Percentiles rank a stretch among this genome's conserved stretches.
These are phyloP conservation scores for Gasterosteus aculeatus DNA, from an alignment of 2,113 vertebrate genomes.

Conservation along the genomic window DNA sequence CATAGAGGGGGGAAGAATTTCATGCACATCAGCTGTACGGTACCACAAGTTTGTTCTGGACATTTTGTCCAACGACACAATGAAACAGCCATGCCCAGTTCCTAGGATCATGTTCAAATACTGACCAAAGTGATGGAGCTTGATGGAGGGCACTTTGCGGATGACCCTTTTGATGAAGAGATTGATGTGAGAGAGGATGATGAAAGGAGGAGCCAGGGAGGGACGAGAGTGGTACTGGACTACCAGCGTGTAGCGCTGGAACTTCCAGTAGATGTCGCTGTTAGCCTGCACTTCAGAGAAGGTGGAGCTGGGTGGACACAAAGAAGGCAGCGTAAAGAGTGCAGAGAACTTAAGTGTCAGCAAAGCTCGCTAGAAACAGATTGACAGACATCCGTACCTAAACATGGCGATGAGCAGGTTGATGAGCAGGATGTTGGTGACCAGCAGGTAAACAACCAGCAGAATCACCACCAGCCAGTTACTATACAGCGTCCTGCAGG, in stretches of 20 bases:
- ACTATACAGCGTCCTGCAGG: slow-evolving; percentile 81
- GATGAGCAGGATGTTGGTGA: slow-evolving; percentile 91
- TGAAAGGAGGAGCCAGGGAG: slow-evolving; percentile 88
- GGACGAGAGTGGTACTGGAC: slow-evolving; percentile 89
- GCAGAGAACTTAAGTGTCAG: not conserved
- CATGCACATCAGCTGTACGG: not conserved
- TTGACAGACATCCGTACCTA: slow-evolving; percentile 77
- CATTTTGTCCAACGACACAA: not conserved
- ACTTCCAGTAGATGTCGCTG: slow-evolving; percentile 93
- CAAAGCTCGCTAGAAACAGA: not conserved
- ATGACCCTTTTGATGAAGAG: slow-evolving; percentile 81
- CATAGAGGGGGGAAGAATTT: too few species aligned
- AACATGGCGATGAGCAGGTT: slow-evolving; percentile 95
- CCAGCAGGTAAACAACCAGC: slow-evolving; percentile 87
- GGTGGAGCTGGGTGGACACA: slow-evolving; percentile 82
- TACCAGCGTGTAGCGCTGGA: slow-evolving; percentile 90
- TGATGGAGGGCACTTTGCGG: slow-evolving; percentile 70
- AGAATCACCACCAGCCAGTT: slow-evolving; percentile 93
- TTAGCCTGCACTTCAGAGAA: slow-evolving; percentile 89
- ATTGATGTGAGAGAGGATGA: slow-evolving; percentile 87
- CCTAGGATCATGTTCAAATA: not conserved
- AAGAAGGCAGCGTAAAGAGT: not conserved
- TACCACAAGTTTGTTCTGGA: not conserved
- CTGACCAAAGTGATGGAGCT: slow-evolving; percentile 80
- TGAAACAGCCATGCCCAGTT: not conserved